These are phyloP conservation scores for Mythimna impura DNA, from an alignment of 2,888 invertebrate species.

Conservation along the genomic window DNA sequence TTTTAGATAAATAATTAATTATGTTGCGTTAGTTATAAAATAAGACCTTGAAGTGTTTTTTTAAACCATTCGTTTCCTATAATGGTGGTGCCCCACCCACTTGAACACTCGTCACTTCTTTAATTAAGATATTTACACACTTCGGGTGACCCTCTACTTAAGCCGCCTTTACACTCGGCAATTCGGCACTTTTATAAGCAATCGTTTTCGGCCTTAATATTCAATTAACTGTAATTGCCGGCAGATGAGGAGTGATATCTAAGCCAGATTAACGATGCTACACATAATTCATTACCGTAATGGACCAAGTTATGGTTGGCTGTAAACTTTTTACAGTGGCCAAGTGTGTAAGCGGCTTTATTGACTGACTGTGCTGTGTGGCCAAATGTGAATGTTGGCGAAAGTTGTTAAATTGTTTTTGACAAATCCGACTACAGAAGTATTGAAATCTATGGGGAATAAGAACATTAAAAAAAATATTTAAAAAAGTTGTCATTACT, in stretches of 20 bases:
- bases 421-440: neutral
- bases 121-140: conserved; percentile 26
- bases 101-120: conserved; percentile 14
- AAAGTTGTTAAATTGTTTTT: neutral
- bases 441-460: no score
- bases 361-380: conserved; percentile 19
- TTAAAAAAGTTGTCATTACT: no score
- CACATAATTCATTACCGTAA: conserved; percentile 87
- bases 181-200: conserved; percentile 83
- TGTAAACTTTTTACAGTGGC: conserved; percentile 79
- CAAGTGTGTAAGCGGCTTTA: conserved; percentile 68
- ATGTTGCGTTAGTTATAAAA: no score
- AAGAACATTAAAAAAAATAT: no score
- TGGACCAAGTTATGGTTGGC: conserved; percentile 82
- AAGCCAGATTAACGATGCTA: conserved; percentile 77
- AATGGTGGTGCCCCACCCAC: neutral
- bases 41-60: neutral
- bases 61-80: no score
- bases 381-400: neutral
- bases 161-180: conserved; percentile 67
- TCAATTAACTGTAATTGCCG: conserved; percentile 85
- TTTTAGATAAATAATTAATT: no score
- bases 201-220: conserved; percentile 83
- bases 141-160: conserved; percentile 27
- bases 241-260: conserved; percentile 81